Evolutionary conservation across 2,113 vertebrate species (phyloP).

Genomic region (Spea bombifrons): DNA sequence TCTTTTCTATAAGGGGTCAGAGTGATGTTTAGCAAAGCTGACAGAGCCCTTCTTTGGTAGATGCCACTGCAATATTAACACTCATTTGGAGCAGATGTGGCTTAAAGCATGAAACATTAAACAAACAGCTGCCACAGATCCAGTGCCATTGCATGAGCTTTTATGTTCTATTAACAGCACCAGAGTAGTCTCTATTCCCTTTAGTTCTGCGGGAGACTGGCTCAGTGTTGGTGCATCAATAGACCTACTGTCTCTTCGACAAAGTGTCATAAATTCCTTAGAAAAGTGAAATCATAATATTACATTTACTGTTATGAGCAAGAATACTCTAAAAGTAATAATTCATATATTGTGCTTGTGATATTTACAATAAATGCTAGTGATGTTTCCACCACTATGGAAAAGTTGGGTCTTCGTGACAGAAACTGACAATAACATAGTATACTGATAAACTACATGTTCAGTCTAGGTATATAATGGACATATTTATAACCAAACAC

Average conservation of each 20-base stretch:
- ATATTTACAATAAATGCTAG: no score
- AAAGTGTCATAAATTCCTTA: not conserved
- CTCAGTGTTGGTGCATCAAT: conserved; percentile 27
- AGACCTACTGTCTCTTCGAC: not conserved
- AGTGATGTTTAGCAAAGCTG: conserved; percentile 88
- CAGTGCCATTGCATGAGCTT: conserved; percentile 75
- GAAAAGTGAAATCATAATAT: no score
- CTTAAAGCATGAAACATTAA: conserved; percentile 98
- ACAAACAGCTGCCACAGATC: conserved; percentile 97
- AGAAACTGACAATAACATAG: no score
- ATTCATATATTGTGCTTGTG: no score
- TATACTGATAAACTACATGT: no score
- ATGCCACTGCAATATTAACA: conserved; percentile 94
- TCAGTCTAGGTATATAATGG: no score
- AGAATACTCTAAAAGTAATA: no score
- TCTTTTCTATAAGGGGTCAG: conserved; percentile 71
- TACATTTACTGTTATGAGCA: no score
- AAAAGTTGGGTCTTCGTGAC: no score
- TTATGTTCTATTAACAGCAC: conserved; percentile 75
- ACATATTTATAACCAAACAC: no score
- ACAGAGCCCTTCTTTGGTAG: conserved; percentile 84
- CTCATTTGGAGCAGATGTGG: conserved; percentile 97
- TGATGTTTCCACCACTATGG: no score
- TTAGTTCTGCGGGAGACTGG: conserved; percentile 55
- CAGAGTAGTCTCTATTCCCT: conserved; percentile 57